phyloP scores from a whole-genome alignment of 2,888 invertebrate species.

The Eudasyphora cyanicolor region DNA sequence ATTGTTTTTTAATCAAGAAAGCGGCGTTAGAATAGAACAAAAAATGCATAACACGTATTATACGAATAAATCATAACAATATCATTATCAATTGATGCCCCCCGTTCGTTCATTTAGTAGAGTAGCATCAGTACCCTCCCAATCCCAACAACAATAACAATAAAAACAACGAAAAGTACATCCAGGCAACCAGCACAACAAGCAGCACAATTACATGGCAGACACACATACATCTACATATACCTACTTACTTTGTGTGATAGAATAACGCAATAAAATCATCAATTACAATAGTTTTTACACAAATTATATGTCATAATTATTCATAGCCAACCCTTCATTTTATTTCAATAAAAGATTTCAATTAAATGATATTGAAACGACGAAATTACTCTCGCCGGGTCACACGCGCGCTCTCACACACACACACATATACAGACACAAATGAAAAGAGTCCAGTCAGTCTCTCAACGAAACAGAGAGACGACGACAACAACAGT shows the following conservation, averaged over 20 bases:
- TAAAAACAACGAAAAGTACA: neutral
- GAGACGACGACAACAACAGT: neutral
- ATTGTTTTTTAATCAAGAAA: constrained; percentile 20
- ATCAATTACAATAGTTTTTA: constrained; percentile 64
- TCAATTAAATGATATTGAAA: constrained; percentile 37
- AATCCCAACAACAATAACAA: neutral
- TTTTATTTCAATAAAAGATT: constrained; percentile 38
- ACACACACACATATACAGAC: neutral
- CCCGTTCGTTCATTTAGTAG: neutral
- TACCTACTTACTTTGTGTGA: neutral
- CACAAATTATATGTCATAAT: constrained; percentile 63
- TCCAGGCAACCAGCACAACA: neutral
- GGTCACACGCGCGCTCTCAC: neutral
- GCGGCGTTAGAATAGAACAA: neutral
- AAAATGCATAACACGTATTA: constrained; percentile 21
- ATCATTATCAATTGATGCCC: constrained; percentile 49
- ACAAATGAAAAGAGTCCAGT: neutral
- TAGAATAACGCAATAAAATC: constrained; percentile 57
- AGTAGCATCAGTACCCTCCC: neutral
- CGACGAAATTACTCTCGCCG: neutral
- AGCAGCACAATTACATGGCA: no score
- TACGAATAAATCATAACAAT: constrained; percentile 56
- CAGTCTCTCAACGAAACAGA: neutral
- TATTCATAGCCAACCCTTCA: constrained; percentile 47
- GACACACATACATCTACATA: neutral